Base-by-base conservation (phyloP, 2,113 vertebrate genomes). In the Kryptolebias marmoratus region DNA sequence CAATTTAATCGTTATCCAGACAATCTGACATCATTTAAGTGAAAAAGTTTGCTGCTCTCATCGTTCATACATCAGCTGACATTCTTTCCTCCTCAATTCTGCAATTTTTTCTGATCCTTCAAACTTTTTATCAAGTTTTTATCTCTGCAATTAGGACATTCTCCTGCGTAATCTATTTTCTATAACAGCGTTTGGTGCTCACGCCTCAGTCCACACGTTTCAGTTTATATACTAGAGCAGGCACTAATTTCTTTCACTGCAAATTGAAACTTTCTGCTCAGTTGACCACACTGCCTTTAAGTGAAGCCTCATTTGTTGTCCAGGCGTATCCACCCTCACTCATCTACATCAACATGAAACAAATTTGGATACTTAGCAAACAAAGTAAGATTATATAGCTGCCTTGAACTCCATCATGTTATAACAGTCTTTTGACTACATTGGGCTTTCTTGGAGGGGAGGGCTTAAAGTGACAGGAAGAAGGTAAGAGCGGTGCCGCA, bases 211-310 rank as follows among this genome's bases (percentile, higher is more conserved):
- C 3, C 18, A 66, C 62, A 18, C 36, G 47, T 69, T 53, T 50
- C 5, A 1, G 36, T 68, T 67, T 54, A 54, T 54, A 45, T 22
- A 69, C 42, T 55, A 28, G 42, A 68, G 22, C 14, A 54, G 54
- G 2, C 28, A 32, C 58, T 59, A 27, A 31, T 66, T 69, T 66
- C 71, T 60, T 57, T 58, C 39, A 27, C 3, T 57, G 52, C 9
- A 42, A 39, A 15, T 31, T 50, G 39, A 63, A 47, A 59, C 32
- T 53, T 67, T 65, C 39, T 61, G 64, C 36, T 62, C 36, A 56
- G n/a, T 75, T 67, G 65, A 31, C 60, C 28, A 45, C 56, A 27
- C 28, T 16, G 5, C 18, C 1, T 5, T 39, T 44, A 2, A 11
- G 13, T 9, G 22, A 5, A 28, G 53, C 27, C 32, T 11, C 16